Evolutionary conservation across 2,113 vertebrate genomes (phyloP).

Genomic region (Eclectus roratus): DNA sequence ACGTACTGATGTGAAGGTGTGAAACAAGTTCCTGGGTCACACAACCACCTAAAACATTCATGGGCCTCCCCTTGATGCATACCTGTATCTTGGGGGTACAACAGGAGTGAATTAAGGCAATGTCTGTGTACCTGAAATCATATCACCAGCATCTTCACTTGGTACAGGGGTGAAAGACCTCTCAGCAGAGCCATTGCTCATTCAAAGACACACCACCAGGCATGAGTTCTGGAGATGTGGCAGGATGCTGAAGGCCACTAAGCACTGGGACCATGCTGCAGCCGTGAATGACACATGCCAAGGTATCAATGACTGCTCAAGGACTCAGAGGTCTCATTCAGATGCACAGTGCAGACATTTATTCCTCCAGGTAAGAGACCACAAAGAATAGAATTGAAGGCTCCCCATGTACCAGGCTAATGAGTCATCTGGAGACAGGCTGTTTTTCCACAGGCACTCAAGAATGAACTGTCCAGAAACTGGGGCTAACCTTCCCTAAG

Average conservation of each 20-base stretch:
- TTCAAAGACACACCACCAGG: not conserved
- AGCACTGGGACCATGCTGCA: not conserved
- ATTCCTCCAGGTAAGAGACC: not conserved
- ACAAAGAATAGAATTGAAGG: not conserved
- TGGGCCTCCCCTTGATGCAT: rapidly evolving
- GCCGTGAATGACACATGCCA: not conserved
- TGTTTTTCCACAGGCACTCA: not conserved
- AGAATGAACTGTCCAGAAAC: not conserved
- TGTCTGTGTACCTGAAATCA: not conserved
- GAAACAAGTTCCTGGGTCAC: not conserved
- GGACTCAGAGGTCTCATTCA: not conserved
- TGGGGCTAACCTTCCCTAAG: not conserved
- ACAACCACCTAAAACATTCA: not conserved
- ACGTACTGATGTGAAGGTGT: not conserved
- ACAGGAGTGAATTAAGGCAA: not conserved
- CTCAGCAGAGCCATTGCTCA: not conserved
- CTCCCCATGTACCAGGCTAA: not conserved
- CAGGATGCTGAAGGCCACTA: not conserved
- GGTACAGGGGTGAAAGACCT: not conserved
- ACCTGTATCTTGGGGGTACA: not conserved
- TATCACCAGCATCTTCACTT: not conserved
- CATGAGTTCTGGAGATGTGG: rapidly evolving
- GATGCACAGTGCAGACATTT: rapidly evolving
- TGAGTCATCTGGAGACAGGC: not conserved
- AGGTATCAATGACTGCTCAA: not conserved